Conservation (phyloP, 2,113 vertebrate genomes). For the Poicephalus meyeri region DNA sequence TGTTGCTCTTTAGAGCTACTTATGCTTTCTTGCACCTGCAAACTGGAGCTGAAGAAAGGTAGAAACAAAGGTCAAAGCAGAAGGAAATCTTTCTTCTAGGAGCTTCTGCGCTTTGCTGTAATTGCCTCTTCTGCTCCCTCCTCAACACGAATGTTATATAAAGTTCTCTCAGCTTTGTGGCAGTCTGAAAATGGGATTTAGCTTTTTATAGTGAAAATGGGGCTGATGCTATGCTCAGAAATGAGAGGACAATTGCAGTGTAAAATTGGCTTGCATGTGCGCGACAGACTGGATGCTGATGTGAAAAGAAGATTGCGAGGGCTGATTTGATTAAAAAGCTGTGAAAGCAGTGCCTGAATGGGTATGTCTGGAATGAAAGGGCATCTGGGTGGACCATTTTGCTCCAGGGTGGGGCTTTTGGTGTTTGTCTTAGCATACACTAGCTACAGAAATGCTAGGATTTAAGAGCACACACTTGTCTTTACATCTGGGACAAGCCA, state of each 20-base stretch:
- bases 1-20: background rate
- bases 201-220: slow-evolving; percentile 2
- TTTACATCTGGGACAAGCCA: background rate
- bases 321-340: slow-evolving; percentile 48
- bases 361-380: slow-evolving; percentile 33
- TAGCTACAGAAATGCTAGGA: background rate
- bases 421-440: background rate
- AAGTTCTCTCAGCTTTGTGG: background rate
- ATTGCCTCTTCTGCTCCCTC: background rate
- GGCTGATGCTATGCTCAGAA: slow-evolving; percentile 24
- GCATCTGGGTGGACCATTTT: background rate
- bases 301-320: slow-evolving; percentile 47
- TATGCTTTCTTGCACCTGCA: background rate
- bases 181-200: slow-evolving; percentile 7
- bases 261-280: slow-evolving; percentile 29
- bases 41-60: background rate
- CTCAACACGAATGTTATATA: background rate
- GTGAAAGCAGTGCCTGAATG: background rate
- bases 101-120: background rate
- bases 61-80: background rate
- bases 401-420: background rate
- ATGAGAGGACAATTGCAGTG: slow-evolving; percentile 34
- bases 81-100: background rate
- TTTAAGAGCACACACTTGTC: background rate
- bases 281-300: background rate